Conservation (phyloP, 2,113 vertebrate genomes). For the Chlorodrepanis virens region DNA sequence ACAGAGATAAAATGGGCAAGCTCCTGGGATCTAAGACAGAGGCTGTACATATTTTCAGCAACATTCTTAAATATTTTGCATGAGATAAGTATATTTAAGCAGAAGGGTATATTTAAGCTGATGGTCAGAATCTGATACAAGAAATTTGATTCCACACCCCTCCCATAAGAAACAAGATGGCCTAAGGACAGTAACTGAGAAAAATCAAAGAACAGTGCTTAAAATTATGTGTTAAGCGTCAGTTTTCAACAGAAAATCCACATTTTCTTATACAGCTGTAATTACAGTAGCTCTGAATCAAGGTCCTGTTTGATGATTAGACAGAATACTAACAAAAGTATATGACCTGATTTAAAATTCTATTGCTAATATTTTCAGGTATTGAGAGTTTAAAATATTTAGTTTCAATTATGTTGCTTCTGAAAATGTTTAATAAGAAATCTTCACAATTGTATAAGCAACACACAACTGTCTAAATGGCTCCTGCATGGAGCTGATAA, state of each 20-base stretch:
- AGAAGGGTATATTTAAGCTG: neutral
- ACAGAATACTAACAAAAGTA: slow-evolving; percentile 14
- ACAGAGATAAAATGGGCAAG: slow-evolving; percentile 74
- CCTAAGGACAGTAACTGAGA: neutral
- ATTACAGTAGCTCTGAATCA: neutral
- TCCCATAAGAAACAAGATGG: neutral
- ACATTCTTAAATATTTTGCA: slow-evolving; percentile 5
- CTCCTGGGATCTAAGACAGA: slow-evolving; percentile 79
- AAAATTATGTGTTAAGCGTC: slow-evolving; percentile 9
- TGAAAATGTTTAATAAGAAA: neutral
- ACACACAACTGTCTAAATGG: neutral
- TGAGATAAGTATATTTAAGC: neutral
- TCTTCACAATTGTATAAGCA: neutral
- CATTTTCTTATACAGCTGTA: neutral
- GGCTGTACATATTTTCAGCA: slow-evolving; percentile 53
- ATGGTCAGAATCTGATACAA: slow-evolving; percentile 3
- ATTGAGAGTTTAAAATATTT: neutral
- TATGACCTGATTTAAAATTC: neutral
- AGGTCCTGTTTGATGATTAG: neutral
- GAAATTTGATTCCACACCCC: neutral
- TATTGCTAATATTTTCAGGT: neutral
- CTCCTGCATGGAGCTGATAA: neutral
- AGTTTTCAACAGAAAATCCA: slow-evolving; percentile 16
- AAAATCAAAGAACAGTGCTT: neutral
- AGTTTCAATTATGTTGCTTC: neutral